Evolutionary conservation across 1,140 invertebrate genomes (phyloP), one percentile per base, ranked within the genome.

Genomic region (Hyles euphorbiae): DNA sequence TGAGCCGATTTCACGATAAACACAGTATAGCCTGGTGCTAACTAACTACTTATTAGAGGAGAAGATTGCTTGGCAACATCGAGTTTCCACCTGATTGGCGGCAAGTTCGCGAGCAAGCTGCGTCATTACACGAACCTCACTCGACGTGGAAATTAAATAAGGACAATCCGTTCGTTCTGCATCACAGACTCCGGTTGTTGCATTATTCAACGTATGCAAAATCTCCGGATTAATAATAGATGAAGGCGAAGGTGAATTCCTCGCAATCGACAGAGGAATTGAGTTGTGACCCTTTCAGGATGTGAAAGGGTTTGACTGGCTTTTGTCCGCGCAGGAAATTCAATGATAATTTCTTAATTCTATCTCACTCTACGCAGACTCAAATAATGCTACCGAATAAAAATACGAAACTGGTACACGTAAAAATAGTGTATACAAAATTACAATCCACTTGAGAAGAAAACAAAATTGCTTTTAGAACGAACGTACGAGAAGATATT

Each of bases 181-280:
- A 71, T 68, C 70, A 72, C 67, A 69, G 65, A 66, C 65, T 76
- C 52, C 48, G 36, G 34, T 58, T 65, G 56, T 56, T 81, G 76
- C 71, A 81, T 83, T 72, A 81, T 83, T 83, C 76, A 83, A 66
- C 75, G 66, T 76, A 79, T 78, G 76, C 74, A 74, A 80, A 82
- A 78, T 72, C 63, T 69, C 56, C 56, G 66, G 68, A 77, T 78
- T 75, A 78, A 80, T 81, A 79, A 72, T 76, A 78, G 74, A 76
- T 72, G 73, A 73, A 70, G 64, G 60, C 71, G 63, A 72, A 79
- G 70, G 68, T 74, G 65, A 72, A 72, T 74, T 72, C 62, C 64
- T 70, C 63, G 70, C 61, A 70, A 76, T 72, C 68, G 70, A 64
- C 60, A 54, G 58, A 68, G 56, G 58, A 68, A 74, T 67, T 49